Percentiles rank a stretch among this genome's conserved stretches.
These are phyloP conservation scores for Tipula vernalis DNA, from an alignment of 2,888 invertebrate species.

Conservation along the genomic window DNA sequence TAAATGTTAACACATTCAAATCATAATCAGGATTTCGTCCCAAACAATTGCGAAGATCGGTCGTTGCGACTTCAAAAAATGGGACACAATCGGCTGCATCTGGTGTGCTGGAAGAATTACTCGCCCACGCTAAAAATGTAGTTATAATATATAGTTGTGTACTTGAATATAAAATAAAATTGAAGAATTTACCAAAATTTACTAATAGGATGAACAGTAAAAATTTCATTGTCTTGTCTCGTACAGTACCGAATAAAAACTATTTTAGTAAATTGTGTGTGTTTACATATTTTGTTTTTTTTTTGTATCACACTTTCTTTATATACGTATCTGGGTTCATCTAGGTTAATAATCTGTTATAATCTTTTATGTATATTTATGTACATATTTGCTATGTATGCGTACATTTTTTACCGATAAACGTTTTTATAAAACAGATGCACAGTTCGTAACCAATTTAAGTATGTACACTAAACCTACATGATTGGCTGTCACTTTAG, in stretches of 20 bases:
- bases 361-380: background rate
- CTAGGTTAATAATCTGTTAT: background rate
- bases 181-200: background rate
- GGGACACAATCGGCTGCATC: background rate
- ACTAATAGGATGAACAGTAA: background rate
- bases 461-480: background rate
- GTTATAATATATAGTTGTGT: background rate
- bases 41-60: background rate
- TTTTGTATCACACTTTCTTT: background rate
- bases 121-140: background rate
- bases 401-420: background rate
- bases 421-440: background rate
- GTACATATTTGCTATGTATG: background rate
- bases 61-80: background rate
- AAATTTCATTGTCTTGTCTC: background rate
- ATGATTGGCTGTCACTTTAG: background rate
- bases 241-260: background rate
- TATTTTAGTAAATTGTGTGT: background rate
- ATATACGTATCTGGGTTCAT: background rate
- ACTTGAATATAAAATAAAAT: background rate
- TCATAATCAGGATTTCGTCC: background rate
- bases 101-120: background rate
- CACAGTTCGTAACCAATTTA: background rate
- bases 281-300: background rate
- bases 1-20: background rate